phyloP scores from a whole-genome alignment of 2,797 vertebrate genomes.

The Pipistrellus nathusii region DNA sequence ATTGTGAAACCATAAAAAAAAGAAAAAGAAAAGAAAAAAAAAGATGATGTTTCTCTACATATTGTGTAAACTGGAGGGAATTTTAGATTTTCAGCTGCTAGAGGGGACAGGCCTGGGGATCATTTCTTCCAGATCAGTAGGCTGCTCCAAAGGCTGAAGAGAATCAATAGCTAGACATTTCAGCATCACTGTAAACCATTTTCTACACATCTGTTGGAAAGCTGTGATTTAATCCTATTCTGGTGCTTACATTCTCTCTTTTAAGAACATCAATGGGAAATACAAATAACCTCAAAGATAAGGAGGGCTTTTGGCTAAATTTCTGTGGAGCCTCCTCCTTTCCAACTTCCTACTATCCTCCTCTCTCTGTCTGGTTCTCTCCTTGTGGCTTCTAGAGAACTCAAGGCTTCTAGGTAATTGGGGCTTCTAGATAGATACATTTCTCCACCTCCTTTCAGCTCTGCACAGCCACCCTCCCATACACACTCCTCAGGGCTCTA shows the following conservation, averaged over 20 bases:
- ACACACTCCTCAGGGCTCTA: background rate
- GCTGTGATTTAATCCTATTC: background rate
- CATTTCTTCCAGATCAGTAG: background rate
- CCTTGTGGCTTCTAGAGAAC: background rate
- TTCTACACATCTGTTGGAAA: background rate
- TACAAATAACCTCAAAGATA: background rate
- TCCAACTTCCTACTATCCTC: background rate
- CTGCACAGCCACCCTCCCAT: background rate
- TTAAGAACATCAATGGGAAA: background rate
- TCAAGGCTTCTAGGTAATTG: background rate
- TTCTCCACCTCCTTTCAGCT: background rate
- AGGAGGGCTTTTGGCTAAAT: background rate
- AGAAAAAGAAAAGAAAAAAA: too few relatives aligned
- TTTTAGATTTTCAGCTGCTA: conserved; percentile 21
- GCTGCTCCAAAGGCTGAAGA: background rate
- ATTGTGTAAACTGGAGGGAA: background rate
- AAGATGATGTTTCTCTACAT: background rate
- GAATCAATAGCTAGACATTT: background rate
- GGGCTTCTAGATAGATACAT: background rate
- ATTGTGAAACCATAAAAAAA: background rate
- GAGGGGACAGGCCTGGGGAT: background rate
- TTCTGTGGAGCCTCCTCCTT: background rate
- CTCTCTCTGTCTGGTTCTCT: background rate
- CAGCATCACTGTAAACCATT: background rate
- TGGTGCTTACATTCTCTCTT: background rate